Evolutionary conservation across 2,797 vertebrate genomes (phyloP).

Genomic region (Diplodus sargus): DNA sequence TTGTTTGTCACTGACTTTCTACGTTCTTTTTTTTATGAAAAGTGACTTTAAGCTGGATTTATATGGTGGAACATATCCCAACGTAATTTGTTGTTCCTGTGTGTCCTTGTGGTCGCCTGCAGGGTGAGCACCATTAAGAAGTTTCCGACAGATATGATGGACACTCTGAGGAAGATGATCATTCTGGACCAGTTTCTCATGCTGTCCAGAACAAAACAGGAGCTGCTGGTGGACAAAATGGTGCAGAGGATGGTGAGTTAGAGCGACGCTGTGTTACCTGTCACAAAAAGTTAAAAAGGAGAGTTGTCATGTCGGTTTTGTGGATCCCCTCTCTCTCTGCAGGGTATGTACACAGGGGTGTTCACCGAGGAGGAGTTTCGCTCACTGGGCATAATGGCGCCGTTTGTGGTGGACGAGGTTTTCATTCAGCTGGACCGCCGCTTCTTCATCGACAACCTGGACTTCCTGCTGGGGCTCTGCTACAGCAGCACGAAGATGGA

Average conservation of each 20-base stretch:
- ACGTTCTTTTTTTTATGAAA: too few relatives aligned
- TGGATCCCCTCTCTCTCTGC: constrained; percentile 24
- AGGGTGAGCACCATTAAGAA: constrained; percentile 84
- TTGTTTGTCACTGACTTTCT: not conserved
- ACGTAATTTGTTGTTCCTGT: not conserved
- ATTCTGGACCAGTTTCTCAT: constrained; percentile 79
- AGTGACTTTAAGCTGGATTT: not conserved
- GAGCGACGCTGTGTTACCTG: not conserved
- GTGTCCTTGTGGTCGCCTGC: constrained; percentile 32
- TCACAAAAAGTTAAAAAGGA: not conserved
- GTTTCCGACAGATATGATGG: constrained; percentile 80
- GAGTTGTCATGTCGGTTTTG: not conserved
- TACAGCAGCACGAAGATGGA: constrained; percentile 80
- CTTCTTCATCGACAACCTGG: constrained; percentile 79
- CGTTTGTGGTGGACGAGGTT: constrained; percentile 83
- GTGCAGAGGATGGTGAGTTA: constrained; percentile 82
- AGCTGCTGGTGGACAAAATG: constrained; percentile 85
- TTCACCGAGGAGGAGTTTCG: constrained; percentile 84
- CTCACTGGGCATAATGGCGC: constrained; percentile 82
- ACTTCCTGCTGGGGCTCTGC: constrained; percentile 79
- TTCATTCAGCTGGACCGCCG: constrained; percentile 79
- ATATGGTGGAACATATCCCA: not conserved
- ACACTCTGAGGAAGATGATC: constrained; percentile 78
- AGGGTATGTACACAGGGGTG: constrained; percentile 80
- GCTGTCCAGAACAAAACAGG: constrained; percentile 79